These are phyloP conservation scores for Xestoiulus laeticollis DNA, from an alignment of 2,888 invertebrate species.

Conservation along the genomic window DNA sequence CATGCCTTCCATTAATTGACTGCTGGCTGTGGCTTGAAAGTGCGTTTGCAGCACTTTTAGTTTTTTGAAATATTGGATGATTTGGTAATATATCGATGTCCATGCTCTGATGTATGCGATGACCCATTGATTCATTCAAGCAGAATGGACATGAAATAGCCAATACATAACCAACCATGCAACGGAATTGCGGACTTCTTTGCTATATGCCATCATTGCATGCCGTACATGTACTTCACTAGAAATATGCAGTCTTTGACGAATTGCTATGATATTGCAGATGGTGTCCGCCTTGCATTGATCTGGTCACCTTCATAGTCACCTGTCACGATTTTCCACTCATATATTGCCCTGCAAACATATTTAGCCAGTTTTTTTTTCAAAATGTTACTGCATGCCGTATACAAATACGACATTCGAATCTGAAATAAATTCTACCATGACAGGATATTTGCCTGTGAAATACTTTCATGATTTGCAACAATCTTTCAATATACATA, in stretches of 20 bases:
- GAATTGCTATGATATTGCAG: slow-evolving; percentile 1
- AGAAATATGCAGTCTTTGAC: neutral
- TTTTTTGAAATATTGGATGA: neutral
- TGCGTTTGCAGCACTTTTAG: neutral
- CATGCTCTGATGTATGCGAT: neutral
- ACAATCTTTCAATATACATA: no score
- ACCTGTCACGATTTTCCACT: neutral
- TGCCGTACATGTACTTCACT: neutral
- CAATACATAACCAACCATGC: slow-evolving; percentile 20
- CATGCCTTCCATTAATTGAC: neutral
- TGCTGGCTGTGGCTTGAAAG: neutral
- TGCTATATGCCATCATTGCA: neutral
- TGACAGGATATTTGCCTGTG: no score
- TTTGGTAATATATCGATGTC: neutral
- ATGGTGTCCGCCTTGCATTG: neutral
- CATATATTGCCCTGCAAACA: neutral
- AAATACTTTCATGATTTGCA: no score
- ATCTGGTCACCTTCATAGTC: neutral
- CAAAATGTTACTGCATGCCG: neutral
- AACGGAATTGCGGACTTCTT: neutral
- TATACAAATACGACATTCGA: neutral
- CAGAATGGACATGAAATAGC: slow-evolving; percentile 20
- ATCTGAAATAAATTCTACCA: no score
- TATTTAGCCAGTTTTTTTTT: neutral
- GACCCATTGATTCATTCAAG: neutral